phyloP scores from a whole-genome alignment of 2,888 invertebrate species.

The Nephrotoma appendiculata region DNA sequence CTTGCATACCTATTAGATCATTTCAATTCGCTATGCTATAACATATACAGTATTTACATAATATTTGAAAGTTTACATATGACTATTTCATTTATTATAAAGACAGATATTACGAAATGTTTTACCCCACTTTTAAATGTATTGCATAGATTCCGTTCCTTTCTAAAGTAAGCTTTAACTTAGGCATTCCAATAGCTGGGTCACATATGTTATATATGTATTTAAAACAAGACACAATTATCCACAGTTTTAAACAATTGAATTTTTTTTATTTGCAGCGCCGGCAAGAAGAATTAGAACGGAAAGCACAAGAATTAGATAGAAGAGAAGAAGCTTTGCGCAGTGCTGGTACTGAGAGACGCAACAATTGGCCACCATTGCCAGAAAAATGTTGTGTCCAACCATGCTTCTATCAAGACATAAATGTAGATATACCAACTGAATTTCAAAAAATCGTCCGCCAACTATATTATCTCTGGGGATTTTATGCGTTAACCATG shows the following conservation, averaged over 20 bases:
- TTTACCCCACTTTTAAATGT: too few relatives aligned
- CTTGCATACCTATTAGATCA: too few relatives aligned
- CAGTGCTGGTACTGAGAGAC: slow-evolving; percentile 39
- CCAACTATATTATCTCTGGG: slow-evolving; percentile 91
- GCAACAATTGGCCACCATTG: slow-evolving; percentile 98
- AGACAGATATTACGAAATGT: too few relatives aligned
- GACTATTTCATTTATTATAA: too few relatives aligned
- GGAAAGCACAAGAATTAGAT: slow-evolving; percentile 79
- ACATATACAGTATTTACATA: too few relatives aligned
- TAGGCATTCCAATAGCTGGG: not conserved
- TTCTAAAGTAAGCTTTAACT: too few relatives aligned
- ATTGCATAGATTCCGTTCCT: too few relatives aligned
- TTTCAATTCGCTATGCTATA: too few relatives aligned
- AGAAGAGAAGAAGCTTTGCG: slow-evolving; percentile 76
- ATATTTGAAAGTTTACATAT: too few relatives aligned
- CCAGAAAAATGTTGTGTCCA: slow-evolving; percentile 86
- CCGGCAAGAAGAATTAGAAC: slow-evolving; percentile 78
- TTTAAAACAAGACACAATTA: not conserved
- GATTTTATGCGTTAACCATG: slow-evolving; percentile 82
- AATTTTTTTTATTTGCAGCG: slow-evolving; percentile 36
- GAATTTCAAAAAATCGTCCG: slow-evolving; percentile 96
- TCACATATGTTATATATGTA: not conserved
- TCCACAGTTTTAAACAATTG: not conserved
- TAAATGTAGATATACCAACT: slow-evolving; percentile 93
- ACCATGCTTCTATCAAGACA: slow-evolving; percentile 99